Evolutionary conservation across 1,140 invertebrate genomes (phyloP), one percentile per base, ranked within the genome.

Genomic region (Ruditapes philippinarum): DNA sequence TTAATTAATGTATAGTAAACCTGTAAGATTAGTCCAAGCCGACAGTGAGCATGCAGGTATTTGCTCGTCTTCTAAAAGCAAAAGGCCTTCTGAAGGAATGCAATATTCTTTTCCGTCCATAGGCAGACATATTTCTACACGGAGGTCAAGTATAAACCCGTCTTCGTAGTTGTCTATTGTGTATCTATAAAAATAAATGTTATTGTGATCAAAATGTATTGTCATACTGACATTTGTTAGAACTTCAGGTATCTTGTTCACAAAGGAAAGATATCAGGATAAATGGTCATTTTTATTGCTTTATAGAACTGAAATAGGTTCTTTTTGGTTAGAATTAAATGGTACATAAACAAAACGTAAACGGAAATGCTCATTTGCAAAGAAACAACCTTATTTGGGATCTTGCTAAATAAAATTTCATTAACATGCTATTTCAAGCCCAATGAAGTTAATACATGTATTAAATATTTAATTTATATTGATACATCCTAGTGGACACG

Each of bases 41-140:
- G 22, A 54, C 19, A 90, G 60, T 49, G 86, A 78, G 74, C 91
- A 92, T 1, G 73, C 54, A 1, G 91, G 91, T 51, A 92, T 62
- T 25, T 89, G 57, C 42, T 91, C 88, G 11, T 87, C 70, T n/a
- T 88, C 70, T 45, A 93, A 49, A 25, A 93, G 51, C 25, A 90
- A 57, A 14, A 93, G 38, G 12, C 92, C 91, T 45, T 83, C 65
- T 17, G 84, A 68, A 25, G 93, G 93, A 9, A 93, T 79, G 90
- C 93, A 93, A 57, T 90, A 88, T 0, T 0, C 36, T 5, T 87
- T 31, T 0, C 79, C 90, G 85, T 92, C 92, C 31, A 93, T 73
- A 17, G 91, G 90, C 28, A 93, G 88, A 68, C 93, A 93, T 25
- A 90, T 87, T 1, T 45, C 73, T 3, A 93, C n/a, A n/a, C 87